Evolutionary conservation across 2,797 vertebrate genomes (phyloP).

Genomic region (Melanotaenia maccullochi): DNA sequence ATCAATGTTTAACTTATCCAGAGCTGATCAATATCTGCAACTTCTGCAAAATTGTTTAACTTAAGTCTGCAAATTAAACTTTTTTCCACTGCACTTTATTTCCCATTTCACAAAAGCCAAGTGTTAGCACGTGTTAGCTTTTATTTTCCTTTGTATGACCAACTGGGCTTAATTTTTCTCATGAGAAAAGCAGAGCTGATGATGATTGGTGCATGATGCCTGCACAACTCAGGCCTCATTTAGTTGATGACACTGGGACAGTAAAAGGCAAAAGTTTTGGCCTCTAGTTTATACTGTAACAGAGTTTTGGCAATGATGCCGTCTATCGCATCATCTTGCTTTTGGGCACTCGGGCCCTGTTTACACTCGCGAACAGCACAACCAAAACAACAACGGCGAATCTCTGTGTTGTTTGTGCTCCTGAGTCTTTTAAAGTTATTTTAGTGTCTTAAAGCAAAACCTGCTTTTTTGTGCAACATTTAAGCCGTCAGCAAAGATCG

Average conservation of each 20-base stretch:
- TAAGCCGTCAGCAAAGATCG: too few species aligned
- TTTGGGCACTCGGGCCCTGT: too few species aligned
- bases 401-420: too few species aligned
- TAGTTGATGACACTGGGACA: background rate
- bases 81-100: background rate
- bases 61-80: background rate
- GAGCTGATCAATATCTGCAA: background rate
- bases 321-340: too few species aligned
- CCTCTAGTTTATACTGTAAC: background rate
- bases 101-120: background rate
- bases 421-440: too few species aligned
- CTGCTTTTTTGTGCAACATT: too few species aligned
- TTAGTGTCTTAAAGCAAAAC: too few species aligned
- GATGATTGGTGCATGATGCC: background rate
- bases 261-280: background rate
- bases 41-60: background rate
- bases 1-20: background rate
- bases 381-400: too few species aligned
- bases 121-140: too few species aligned
- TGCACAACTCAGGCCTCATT: background rate
- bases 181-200: background rate
- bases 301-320: background rate
- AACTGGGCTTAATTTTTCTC: background rate
- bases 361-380: too few species aligned
- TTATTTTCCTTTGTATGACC: background rate